Evolutionary conservation across 1,140 invertebrate species (phyloP).

Genomic region (Leptinotarsa defecta): DNA sequence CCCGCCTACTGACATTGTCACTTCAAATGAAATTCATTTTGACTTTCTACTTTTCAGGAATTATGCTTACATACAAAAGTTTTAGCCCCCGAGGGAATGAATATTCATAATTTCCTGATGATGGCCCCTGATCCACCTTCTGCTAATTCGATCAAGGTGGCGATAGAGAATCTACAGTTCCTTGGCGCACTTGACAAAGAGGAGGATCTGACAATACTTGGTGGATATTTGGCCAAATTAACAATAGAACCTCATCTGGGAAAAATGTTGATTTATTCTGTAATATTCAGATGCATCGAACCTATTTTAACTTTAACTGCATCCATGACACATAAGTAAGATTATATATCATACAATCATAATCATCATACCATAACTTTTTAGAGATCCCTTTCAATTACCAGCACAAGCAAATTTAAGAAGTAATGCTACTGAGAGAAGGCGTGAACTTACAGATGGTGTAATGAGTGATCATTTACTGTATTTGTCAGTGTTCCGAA

Average conservation of each 20-base stretch:
- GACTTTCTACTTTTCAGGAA: constrained; percentile 64
- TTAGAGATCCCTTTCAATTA: constrained; percentile 79
- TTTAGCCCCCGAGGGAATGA: constrained; percentile 74
- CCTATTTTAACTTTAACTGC: constrained; percentile 93
- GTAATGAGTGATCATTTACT: constrained; percentile 92
- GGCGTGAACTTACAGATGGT: constrained; percentile 73
- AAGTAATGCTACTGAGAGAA: constrained; percentile 63
- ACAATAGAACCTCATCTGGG: constrained; percentile 89
- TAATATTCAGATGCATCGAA: constrained; percentile 91
- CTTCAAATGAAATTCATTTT: background rate
- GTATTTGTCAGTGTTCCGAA: constrained; percentile 83
- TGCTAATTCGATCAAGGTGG: constrained; percentile 72
- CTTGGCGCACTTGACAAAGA: constrained; percentile 78
- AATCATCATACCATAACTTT: constrained; percentile 35
- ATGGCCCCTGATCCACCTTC: constrained; percentile 86
- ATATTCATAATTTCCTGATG: constrained; percentile 81
- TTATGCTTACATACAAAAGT: constrained; percentile 88
- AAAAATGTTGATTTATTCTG: constrained; percentile 89
- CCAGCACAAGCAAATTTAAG: constrained; percentile 71
- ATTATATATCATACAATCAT: too few species aligned
- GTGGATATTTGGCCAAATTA: constrained; percentile 82
- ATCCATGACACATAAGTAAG: constrained; percentile 78
- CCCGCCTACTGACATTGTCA: too few species aligned
- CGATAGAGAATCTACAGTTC: constrained; percentile 70
- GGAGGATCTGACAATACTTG: constrained; percentile 71